phyloP scores from a whole-genome alignment of 2,113 vertebrate species.

The Peromyscus polionotus region DNA sequence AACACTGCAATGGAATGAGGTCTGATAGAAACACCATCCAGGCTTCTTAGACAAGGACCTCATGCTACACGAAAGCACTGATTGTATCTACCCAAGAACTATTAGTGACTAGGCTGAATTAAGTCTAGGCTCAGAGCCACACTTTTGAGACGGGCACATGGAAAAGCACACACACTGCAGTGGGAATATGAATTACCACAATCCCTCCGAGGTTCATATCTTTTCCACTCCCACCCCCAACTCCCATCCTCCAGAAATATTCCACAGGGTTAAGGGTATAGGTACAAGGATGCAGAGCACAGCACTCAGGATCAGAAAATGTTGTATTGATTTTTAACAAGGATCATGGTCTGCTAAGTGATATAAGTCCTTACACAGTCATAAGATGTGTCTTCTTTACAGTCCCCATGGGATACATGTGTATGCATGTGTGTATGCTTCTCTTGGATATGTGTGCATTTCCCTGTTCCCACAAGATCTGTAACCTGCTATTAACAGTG shows the following conservation, averaged over 20 bases:
- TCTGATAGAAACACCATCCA: not conserved
- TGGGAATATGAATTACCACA: not conserved
- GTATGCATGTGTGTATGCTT: not conserved
- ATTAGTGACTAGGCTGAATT: not conserved
- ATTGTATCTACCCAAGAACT: not conserved
- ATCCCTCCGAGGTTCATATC: not conserved
- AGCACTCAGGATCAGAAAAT: not conserved
- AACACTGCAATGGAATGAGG: not conserved
- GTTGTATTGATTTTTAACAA: not conserved
- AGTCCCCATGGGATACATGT: not conserved
- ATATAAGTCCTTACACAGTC: not conserved
- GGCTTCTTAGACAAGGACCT: not conserved
- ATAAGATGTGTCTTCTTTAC: not conserved
- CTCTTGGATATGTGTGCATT: not conserved
- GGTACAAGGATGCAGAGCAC: not conserved
- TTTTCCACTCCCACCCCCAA: not conserved
- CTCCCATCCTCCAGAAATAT: not conserved
- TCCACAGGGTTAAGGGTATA: not conserved
- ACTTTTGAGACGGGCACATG: not conserved
- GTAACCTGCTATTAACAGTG: not conserved
- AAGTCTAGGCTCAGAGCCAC: not conserved
- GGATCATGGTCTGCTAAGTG: not conserved
- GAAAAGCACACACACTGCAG: not conserved
- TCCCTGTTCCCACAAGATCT: not conserved
- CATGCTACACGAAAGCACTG: not conserved